Evolutionary conservation across 2,797 vertebrate genomes (phyloP).

Genomic region (Spinibarbus caldwelli): DNA sequence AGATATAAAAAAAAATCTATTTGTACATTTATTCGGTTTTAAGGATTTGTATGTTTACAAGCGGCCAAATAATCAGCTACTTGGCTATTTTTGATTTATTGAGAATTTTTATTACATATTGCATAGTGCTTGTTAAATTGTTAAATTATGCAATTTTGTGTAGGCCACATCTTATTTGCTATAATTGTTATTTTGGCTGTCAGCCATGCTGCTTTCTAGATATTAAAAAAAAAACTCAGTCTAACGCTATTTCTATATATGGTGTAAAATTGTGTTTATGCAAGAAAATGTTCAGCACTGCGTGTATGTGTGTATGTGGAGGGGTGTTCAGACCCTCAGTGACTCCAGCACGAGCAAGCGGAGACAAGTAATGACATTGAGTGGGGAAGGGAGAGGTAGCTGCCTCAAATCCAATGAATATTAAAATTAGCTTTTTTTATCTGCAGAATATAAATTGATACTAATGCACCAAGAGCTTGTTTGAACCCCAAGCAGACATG

Average conservation of each 20-base stretch:
- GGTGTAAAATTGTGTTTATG: not conserved
- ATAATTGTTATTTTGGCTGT: not conserved
- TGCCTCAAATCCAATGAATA: constrained; percentile 48
- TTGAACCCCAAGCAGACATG: constrained; percentile 49
- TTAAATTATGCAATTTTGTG: not conserved
- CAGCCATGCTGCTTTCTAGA: constrained; percentile 7
- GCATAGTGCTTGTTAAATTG: not conserved
- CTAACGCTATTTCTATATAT: not conserved
- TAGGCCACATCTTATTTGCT: not conserved
- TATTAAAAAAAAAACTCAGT: not conserved
- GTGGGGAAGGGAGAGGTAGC: constrained; percentile 38
- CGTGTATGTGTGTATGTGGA: not conserved
- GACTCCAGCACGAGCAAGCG: constrained; percentile 3
- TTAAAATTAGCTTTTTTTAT: constrained; percentile 52
- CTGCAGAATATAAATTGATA: constrained; percentile 62
- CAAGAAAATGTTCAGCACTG: not conserved
- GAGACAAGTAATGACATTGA: constrained; percentile 42
- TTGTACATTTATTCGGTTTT: not conserved
- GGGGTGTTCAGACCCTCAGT: constrained; percentile 20
- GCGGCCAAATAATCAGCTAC: not conserved
- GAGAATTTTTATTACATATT: not conserved
- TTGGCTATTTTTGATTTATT: not conserved
- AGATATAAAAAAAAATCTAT: not conserved
- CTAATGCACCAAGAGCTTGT: constrained; percentile 55
- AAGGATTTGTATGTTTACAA: not conserved